These are phyloP conservation scores for Aelia acuminata DNA, from an alignment of 2,888 invertebrate species.

Conservation along the genomic window DNA sequence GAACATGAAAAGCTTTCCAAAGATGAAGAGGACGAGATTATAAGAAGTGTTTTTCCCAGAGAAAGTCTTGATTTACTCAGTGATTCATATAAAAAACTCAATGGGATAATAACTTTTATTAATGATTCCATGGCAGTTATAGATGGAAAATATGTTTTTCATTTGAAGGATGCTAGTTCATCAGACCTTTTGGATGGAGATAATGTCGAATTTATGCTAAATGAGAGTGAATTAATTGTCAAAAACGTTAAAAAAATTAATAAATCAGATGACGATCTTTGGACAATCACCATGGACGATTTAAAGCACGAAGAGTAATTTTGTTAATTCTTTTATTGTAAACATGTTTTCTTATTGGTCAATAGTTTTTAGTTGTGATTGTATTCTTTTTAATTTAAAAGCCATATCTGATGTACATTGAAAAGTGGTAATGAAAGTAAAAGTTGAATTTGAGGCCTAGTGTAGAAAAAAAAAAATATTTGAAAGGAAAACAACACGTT, in stretches of 20 bases:
- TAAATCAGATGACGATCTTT: neutral
- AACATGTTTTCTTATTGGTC: no score
- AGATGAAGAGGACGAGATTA: neutral
- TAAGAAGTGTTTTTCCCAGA: neutral
- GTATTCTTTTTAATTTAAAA: no score
- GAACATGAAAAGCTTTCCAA: neutral
- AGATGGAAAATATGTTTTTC: conserved; percentile 19
- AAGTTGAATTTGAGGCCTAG: no score
- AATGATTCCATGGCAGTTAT: neutral
- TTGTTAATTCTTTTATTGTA: neutral
- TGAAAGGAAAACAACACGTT: no score
- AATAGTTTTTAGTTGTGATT: no score
- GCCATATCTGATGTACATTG: no score
- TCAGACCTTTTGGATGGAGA: neutral
- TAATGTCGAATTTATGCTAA: neutral
- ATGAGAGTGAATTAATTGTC: neutral
- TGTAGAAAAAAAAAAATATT: no score
- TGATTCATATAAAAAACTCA: neutral
- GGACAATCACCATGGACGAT: neutral
- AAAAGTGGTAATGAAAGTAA: no score
- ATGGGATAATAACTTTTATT: neutral
- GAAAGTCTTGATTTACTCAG: neutral
- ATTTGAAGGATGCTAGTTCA: neutral
- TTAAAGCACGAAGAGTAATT: neutral
- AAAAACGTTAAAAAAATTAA: neutral